A percentile compares a stretch with the other conserved stretches of the same genome.
phyloP scores from a whole-genome alignment of 1,140 invertebrate genomes.

The Drosophila sucinea region DNA sequence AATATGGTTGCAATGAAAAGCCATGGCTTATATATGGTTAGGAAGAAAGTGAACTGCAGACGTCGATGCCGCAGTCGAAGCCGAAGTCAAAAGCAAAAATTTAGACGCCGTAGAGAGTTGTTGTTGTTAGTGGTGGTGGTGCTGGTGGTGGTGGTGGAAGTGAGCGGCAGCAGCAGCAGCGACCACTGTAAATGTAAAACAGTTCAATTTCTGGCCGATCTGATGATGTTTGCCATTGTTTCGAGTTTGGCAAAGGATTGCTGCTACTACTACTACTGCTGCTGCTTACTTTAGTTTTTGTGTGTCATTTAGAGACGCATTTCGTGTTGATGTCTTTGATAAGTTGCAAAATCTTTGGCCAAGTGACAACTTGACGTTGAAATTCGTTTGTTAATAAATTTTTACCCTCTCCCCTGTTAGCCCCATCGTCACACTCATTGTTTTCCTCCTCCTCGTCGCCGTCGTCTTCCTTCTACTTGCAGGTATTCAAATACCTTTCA shows the following conservation, averaged over 20 bases:
- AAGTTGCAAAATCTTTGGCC: constrained; percentile 56
- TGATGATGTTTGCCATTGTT: constrained; percentile 29
- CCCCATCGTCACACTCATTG: neutral
- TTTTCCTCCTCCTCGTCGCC: constrained; percentile 29
- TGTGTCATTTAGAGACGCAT: constrained; percentile 59
- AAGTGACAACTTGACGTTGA: constrained; percentile 43
- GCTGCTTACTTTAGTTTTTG: constrained; percentile 20
- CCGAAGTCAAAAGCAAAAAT: constrained; percentile 21
- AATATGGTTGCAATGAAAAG: constrained; percentile 76
- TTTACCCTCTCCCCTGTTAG: constrained; percentile 7
- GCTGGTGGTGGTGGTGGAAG: constrained; percentile 29
- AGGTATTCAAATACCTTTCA: constrained; percentile 36
- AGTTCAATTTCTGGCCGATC: constrained; percentile 61
- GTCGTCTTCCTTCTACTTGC: constrained; percentile 30
- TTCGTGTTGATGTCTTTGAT: constrained; percentile 52
- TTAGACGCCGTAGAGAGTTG: constrained; percentile 18
- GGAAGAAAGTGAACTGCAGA: constrained; percentile 75
- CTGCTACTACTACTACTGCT: neutral
- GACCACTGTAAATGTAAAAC: constrained; percentile 65
- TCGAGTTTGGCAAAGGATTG: constrained; percentile 26
- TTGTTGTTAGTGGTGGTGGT: neutral
- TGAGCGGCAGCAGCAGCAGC: constrained; percentile 19
- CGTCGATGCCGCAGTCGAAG: constrained; percentile 25
- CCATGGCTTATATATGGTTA: constrained; percentile 82
- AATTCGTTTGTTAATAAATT: constrained; percentile 61